Evolutionary conservation across 1,140 invertebrate species (phyloP).

Genomic region (Acromyrmex heyeri): DNA sequence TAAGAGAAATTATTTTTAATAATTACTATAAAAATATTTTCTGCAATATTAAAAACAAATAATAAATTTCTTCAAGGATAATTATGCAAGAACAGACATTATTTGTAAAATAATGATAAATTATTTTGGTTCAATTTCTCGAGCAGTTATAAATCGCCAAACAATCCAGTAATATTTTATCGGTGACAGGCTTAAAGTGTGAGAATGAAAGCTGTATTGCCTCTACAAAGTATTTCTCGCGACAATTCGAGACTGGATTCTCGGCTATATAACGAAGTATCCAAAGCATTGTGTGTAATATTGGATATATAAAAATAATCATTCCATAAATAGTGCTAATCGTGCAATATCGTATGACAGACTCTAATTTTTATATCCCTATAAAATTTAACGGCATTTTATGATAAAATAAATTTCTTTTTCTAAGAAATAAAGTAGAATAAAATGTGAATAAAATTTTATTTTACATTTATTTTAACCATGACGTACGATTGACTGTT

Average conservation of each 20-base stretch:
- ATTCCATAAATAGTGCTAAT: not conserved
- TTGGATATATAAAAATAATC: conserved; percentile 1
- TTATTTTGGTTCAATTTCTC: conserved; percentile 18
- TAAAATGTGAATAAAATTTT: not conserved
- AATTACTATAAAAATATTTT: not conserved
- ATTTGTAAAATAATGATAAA: conserved; percentile 9
- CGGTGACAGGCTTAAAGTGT: conserved; percentile 1
- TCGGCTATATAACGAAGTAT: conserved; percentile 5
- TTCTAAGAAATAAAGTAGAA: not conserved
- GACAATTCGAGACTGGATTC: conserved; percentile 19
- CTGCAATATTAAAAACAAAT: not conserved
- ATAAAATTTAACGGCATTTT: not conserved
- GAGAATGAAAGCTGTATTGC: conserved; percentile 11
- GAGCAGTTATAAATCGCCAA: not conserved
- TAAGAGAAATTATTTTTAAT: not conserved
- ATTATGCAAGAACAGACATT: not conserved
- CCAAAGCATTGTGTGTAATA: not conserved
- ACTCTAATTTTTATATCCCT: not conserved
- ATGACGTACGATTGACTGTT: not conserved
- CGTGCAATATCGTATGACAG: not conserved
- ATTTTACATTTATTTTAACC: conserved; percentile 36
- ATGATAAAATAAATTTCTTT: not conserved
- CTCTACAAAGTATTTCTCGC: not conserved
- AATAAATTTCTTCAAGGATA: conserved; percentile 6
- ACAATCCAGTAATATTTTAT: conserved; percentile 28